Evolutionary conservation across 2,113 vertebrate genomes (phyloP), one percentile per base, ranked within the genome.

Genomic region (Oxygymnocypris stewartii): DNA sequence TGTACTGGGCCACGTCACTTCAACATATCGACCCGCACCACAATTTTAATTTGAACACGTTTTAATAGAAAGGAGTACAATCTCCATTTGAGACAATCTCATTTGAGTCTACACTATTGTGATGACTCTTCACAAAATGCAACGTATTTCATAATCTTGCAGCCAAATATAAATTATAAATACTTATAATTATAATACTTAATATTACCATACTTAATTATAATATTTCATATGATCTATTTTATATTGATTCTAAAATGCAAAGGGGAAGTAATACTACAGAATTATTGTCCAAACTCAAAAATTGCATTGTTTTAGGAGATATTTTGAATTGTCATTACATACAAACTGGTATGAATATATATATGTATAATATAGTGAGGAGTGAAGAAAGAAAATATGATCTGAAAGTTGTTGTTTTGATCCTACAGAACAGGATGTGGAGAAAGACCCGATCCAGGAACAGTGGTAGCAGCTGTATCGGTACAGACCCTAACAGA

Each of bases 401-500:
- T 61, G 54, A 65, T 57, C 11, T 69, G 23, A 40, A 49, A 28
- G 2, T 3, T 47, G 2, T 35, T 86, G 20, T 88, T 73, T 63
- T 63, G 18, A 71, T 47, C 35, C 63, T 94, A 82, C 88, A 99
- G 98, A 31, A 94, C 88, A 96, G 96, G 87, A 96, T 98, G 96
- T 99, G 98, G 97, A 98, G 98, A 89, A 99, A 99, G 91, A 99
- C 97, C 3, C 96, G 97, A 14, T 98, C 97, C 69, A 95, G 54
- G 87, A 92, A 23, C 0, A 16, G 89, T 2, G 93, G 91, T 25
- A 91, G 65, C 84, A 2, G 0, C 77, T 99, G 97, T 90, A 0
- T 89, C 25, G 98, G 98, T 78, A 91, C 96, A 7, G 98, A 99
- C 90, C 97, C 95, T 92, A 99, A 99, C 94, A 96, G 98, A 94